phyloP scores from a whole-genome alignment of 1,140 invertebrate genomes.

The Myzus persicae region DNA sequence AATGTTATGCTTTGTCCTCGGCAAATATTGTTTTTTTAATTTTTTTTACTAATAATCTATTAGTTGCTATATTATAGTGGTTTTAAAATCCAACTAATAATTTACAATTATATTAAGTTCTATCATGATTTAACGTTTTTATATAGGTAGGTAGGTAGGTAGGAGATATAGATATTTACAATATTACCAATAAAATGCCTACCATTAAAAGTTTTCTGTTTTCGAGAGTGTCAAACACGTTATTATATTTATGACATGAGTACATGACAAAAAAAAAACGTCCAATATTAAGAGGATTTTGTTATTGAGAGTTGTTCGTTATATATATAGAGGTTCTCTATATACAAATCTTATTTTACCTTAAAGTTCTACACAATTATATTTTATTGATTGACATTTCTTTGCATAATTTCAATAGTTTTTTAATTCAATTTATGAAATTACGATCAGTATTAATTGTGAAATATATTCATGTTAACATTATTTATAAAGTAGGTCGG shows the following conservation, averaged over 20 bases:
- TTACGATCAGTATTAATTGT: neutral
- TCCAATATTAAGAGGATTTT: neutral
- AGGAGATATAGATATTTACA: neutral
- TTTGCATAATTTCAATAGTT: neutral
- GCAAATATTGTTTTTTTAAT: neutral
- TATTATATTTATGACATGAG: neutral
- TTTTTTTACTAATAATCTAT: neutral
- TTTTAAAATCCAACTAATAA: neutral
- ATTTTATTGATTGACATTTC: neutral
- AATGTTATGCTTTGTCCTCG: neutral
- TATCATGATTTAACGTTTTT: neutral
- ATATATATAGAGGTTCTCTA: neutral
- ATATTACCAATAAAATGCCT: neutral
- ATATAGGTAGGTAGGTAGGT: too few relatives aligned
- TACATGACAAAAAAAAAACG: neutral
- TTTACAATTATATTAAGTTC: neutral
- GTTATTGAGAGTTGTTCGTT: neutral
- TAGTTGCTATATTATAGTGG: neutral
- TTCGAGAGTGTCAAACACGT: neutral
- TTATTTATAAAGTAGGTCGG: neutral
- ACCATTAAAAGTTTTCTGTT: neutral
- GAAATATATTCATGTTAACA: neutral
- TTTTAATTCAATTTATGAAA: neutral
- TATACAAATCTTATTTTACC: neutral
- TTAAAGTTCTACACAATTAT: neutral